Base-by-base conservation (phyloP, 2,888 invertebrate genomes). In the Sarcophaga caerulescens region DNA sequence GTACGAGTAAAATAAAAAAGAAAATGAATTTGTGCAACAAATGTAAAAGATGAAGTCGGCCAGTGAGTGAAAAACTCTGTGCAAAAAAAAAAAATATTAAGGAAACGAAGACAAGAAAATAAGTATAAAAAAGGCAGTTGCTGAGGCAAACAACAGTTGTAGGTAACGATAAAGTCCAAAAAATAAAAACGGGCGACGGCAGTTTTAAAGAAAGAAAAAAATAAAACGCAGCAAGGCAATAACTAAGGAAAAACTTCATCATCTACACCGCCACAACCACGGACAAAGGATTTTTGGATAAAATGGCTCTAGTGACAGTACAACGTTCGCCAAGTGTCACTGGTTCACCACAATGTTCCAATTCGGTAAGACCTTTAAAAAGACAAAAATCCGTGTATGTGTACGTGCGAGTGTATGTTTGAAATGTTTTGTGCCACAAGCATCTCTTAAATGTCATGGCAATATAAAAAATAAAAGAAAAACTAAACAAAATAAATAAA, bases 291-390 rank as follows among this genome's bases (percentile, higher is more conserved):
- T 74, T 75, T 77, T 19, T 70, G 52, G 52, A 82, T 63, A 79
- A 89, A 90, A 96, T 96, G 96, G 95, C 96, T 92, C 94, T 96
- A 93, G 96, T 96, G 93, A 96, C 96, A 90, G 95, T 96, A 92
- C 95, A 96, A 92, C 94, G 96, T 92, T 96, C 96, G 90, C 96
- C 96, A 90, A 96, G 95, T 94, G 94, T 95, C 90, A 95, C 95
- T 93, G 95, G 95, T 93, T 95, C 95, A 87, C 94, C 91, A 88
- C 90, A 91, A 89, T 92, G 92, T 81, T 92, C 92, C 89, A 92
- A 92, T 91, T 93, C 93, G 92, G 93, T 93, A 90, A 93, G 92
- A 88, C 75, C 79, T 84, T 78, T 78, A 73, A 73, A 69, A 73
- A 77, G 71, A 79, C 60, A 52, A 19, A 8, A 45, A 68, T n/a